Percentiles rank a stretch among this genome's conserved stretches.
Evolutionary conservation across 2,113 vertebrate genomes (phyloP).

Genomic region (Carettochelys insculpta): DNA sequence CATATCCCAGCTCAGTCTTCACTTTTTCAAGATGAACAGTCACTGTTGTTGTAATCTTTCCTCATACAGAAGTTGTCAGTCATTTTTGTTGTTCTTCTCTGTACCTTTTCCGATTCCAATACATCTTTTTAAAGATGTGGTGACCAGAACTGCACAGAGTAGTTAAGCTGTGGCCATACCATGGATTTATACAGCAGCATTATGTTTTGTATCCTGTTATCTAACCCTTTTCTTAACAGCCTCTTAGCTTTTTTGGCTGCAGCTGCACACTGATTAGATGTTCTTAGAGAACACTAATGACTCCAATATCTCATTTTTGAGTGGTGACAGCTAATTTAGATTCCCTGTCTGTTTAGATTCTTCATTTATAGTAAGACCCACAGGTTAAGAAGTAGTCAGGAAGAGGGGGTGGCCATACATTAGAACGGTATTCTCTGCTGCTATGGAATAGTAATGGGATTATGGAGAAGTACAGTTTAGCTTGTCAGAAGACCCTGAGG

Average conservation of each 20-base stretch:
- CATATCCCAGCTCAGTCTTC: not conserved
- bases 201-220: not conserved
- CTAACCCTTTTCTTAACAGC: not conserved
- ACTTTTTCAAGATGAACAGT: not conserved
- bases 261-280: not conserved
- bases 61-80: not conserved
- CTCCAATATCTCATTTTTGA: not conserved
- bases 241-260: not conserved
- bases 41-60: not conserved
- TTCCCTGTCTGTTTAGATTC: not conserved
- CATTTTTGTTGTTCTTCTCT: not conserved
- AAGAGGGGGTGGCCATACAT: not conserved
- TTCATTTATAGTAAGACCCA: not conserved
- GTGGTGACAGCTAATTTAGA: not conserved
- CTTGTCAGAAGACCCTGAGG: fast-evolving
- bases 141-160: not conserved
- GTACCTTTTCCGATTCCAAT: not conserved
- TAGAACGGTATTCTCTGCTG: not conserved
- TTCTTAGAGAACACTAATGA: not conserved
- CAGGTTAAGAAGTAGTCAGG: too few relatives aligned
- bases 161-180: not conserved
- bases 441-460: not conserved
- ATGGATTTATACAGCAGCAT: not conserved
- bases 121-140: not conserved
- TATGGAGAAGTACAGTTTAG: not conserved